phyloP scores from a whole-genome alignment of 2,113 vertebrate genomes.

The Tretioscincus oriximinensis region DNA sequence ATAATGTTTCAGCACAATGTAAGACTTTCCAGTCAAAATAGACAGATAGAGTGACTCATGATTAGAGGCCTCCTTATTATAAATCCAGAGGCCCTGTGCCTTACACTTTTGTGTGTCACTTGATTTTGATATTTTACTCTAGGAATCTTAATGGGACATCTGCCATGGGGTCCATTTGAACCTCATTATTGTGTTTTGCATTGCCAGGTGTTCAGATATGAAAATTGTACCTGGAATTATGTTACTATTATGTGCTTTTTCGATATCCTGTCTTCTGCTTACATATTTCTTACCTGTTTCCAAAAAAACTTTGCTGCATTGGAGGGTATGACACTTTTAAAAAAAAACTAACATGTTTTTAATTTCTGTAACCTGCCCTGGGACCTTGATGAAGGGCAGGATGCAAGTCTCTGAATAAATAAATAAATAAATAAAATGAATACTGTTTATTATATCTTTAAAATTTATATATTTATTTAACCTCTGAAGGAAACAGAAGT shows the following conservation, averaged over 20 bases:
- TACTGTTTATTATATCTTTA: too few species aligned
- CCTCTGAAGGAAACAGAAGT: too few species aligned
- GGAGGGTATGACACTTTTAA: too few species aligned
- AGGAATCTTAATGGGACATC: conserved; percentile 18
- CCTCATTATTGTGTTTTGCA: background rate
- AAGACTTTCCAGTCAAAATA: background rate
- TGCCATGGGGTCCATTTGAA: conserved; percentile 22
- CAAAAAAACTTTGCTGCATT: background rate
- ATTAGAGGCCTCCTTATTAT: background rate
- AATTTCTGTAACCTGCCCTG: too few species aligned
- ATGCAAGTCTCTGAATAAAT: too few species aligned
- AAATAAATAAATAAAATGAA: too few species aligned
- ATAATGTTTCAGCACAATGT: background rate
- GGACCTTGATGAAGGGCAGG: too few species aligned
- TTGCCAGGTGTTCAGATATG: conserved; percentile 4
- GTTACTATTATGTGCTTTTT: conserved; percentile 23
- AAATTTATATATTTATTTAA: too few species aligned
- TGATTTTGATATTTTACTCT: conserved; percentile 16
- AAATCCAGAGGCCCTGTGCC: background rate
- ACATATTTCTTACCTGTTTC: background rate
- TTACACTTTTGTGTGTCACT: background rate
- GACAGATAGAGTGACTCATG: background rate
- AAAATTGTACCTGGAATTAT: background rate
- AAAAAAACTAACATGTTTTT: too few species aligned
- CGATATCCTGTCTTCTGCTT: conserved; percentile 15